Conservation (phyloP, 2,888 invertebrate species). For the Malthinus seriepunctatus region DNA sequence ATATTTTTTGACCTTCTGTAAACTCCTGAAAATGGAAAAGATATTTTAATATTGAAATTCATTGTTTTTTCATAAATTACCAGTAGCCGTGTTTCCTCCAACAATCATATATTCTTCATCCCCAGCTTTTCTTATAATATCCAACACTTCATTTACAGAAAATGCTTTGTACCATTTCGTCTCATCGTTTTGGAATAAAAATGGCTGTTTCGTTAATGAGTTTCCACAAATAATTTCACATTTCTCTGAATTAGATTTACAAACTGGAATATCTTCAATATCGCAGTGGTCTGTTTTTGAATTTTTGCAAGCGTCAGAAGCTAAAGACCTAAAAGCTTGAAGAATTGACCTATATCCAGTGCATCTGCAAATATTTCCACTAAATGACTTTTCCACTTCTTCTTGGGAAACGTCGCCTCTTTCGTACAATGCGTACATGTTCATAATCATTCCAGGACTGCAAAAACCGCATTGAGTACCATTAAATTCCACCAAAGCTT, state of each 20-base stretch:
- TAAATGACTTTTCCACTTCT: slow-evolving; percentile 70
- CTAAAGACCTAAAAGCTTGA: slow-evolving; percentile 65
- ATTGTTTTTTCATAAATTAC: slow-evolving; percentile 50
- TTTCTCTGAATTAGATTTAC: neutral
- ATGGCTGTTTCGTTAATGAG: neutral
- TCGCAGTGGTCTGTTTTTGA: slow-evolving; percentile 46
- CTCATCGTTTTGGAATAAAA: neutral
- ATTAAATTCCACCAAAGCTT: slow-evolving; percentile 57
- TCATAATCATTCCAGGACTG: slow-evolving; percentile 65
- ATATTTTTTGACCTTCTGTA: slow-evolving; percentile 36
- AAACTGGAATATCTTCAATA: slow-evolving; percentile 51
- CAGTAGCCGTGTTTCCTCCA: slow-evolving; percentile 76
- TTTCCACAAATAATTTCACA: neutral
- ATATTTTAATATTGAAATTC: too few species aligned
- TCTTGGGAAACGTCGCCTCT: slow-evolving; percentile 56
- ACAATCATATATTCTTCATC: slow-evolving; percentile 62
- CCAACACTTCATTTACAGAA: slow-evolving; percentile 60
- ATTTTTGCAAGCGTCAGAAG: slow-evolving; percentile 51
- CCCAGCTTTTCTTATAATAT: slow-evolving; percentile 52
- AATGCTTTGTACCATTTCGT: slow-evolving; percentile 63
- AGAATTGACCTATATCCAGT: slow-evolving; percentile 69
- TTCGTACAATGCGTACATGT: slow-evolving; percentile 63
- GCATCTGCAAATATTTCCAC: slow-evolving; percentile 69
- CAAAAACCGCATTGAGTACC: slow-evolving; percentile 41
- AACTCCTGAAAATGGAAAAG: slow-evolving; percentile 49